phyloP scores from a whole-genome alignment of 2,888 invertebrate genomes.

The Dicyrtomina minuta region DNA sequence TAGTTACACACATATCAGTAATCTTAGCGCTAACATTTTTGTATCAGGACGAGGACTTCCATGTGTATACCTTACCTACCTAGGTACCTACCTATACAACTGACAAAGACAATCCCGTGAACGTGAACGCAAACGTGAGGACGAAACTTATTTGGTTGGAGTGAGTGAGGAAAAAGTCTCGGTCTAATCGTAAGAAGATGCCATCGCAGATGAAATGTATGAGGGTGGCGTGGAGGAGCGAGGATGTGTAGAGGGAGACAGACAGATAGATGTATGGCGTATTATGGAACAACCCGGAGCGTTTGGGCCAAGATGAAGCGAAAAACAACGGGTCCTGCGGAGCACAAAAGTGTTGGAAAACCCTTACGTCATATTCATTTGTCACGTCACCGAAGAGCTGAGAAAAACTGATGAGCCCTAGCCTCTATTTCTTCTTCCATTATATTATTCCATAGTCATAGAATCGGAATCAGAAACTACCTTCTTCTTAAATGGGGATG shows the following conservation, averaged over 20 bases:
- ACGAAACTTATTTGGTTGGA: too few relatives aligned
- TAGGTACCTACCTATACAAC: too few relatives aligned
- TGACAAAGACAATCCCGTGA: too few relatives aligned
- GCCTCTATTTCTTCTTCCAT: not conserved
- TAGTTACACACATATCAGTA: too few relatives aligned
- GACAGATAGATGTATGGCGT: not conserved
- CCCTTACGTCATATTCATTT: constrained; percentile 41
- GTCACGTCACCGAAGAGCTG: constrained; percentile 34
- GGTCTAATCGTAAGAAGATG: too few relatives aligned
- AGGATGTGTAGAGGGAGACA: not conserved
- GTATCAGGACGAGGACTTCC: too few relatives aligned
- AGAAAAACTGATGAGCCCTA: constrained; percentile 21
- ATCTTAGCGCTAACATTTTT: too few relatives aligned
- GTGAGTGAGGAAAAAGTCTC: too few relatives aligned
- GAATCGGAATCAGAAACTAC: not conserved
- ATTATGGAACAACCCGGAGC: constrained; percentile 29
- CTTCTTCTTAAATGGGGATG: not conserved
- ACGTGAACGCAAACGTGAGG: too few relatives aligned
- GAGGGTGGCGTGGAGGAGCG: too few relatives aligned
- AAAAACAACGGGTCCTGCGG: constrained; percentile 32
- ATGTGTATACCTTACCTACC: too few relatives aligned
- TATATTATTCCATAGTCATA: not conserved
- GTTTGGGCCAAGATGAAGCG: constrained; percentile 22
- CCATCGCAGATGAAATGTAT: too few relatives aligned
- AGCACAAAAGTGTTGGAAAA: constrained; percentile 37